phyloP scores from a whole-genome alignment of 2,888 invertebrate genomes.

The Trissolcus brochymenae region DNA sequence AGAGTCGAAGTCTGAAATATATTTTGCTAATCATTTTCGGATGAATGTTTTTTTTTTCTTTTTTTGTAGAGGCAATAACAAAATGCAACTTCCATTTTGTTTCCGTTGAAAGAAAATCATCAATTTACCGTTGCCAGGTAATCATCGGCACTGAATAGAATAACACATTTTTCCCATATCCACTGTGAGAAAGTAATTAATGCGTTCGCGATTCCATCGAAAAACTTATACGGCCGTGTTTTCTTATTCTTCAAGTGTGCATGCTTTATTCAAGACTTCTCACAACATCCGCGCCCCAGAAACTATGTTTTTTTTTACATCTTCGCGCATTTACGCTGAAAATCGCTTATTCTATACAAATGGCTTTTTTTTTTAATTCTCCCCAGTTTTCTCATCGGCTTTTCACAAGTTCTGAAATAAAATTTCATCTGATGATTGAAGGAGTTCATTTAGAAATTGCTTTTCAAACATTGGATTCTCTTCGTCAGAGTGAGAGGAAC shows the following conservation, averaged over 20 bases:
- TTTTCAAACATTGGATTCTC: too few relatives aligned
- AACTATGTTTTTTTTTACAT: slow-evolving; percentile 23
- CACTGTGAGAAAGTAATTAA: slow-evolving; percentile 52
- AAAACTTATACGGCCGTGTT: slow-evolving; percentile 20
- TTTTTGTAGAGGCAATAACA: too few relatives aligned
- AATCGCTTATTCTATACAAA: not conserved
- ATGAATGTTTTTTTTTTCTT: too few relatives aligned
- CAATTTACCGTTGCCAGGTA: slow-evolving; percentile 33
- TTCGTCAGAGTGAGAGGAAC: too few relatives aligned
- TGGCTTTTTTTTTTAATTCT: not conserved
- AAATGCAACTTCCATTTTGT: not conserved
- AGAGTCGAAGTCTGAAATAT: too few relatives aligned
- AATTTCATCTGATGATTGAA: too few relatives aligned
- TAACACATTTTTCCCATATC: slow-evolving; percentile 45
- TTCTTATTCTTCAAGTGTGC: slow-evolving; percentile 40
- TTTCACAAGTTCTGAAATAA: too few relatives aligned
- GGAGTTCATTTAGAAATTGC: too few relatives aligned
- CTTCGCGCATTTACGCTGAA: not conserved
- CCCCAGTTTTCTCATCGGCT: too few relatives aligned
- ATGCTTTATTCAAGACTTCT: slow-evolving; percentile 32
- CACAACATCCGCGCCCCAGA: slow-evolving; percentile 20
- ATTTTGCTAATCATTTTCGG: too few relatives aligned
- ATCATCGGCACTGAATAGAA: slow-evolving; percentile 41
- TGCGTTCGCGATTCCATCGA: slow-evolving; percentile 41
- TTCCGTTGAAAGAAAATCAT: slow-evolving; percentile 1